A percentile compares a stretch with the other conserved stretches of the same genome.
Conservation (phyloP, 92 coral and sea anemone species). For the Siderastrea radians region DNA sequence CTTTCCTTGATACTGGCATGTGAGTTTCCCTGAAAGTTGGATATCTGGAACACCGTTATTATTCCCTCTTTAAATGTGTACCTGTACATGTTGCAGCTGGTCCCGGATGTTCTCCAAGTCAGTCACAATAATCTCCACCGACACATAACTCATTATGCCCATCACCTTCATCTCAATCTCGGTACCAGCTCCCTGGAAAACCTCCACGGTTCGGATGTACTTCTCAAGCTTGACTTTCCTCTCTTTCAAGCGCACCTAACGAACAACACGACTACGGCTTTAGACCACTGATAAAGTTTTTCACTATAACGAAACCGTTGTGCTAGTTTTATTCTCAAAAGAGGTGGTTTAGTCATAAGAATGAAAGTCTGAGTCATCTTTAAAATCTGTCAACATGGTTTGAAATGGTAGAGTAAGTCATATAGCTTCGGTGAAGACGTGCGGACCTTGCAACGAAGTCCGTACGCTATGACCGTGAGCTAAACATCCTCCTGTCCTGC, state of each 20-base stretch:
- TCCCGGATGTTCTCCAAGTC: conserved; percentile 87
- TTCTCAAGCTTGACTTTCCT: conserved; percentile 91
- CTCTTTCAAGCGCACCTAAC: conserved; percentile 79
- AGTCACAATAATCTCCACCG: conserved; percentile 90
- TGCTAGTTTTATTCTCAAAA: no score
- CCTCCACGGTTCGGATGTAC: conserved; percentile 90
- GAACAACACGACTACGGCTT: background rate
- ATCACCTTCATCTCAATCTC: conserved; percentile 86
- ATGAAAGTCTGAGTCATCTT: background rate
- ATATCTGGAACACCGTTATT: no score
- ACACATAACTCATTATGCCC: conserved; percentile 90
- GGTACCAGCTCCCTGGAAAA: conserved; percentile 83
- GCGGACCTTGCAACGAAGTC: no score
- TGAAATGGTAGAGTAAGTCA: no score
- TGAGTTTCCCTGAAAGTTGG: no score
- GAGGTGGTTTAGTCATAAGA: background rate
- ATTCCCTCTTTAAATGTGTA: background rate
- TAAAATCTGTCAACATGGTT: no score
- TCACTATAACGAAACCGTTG: no score
- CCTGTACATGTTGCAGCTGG: conserved; percentile 91
- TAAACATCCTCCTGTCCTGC: no score
- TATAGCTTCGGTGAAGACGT: no score
- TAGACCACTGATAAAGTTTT: background rate
- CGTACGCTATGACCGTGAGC: no score
- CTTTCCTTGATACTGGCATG: no score